These are phyloP conservation scores for Chorisops tibialis DNA, from an alignment of 2,888 invertebrate genomes.

Conservation along the genomic window DNA sequence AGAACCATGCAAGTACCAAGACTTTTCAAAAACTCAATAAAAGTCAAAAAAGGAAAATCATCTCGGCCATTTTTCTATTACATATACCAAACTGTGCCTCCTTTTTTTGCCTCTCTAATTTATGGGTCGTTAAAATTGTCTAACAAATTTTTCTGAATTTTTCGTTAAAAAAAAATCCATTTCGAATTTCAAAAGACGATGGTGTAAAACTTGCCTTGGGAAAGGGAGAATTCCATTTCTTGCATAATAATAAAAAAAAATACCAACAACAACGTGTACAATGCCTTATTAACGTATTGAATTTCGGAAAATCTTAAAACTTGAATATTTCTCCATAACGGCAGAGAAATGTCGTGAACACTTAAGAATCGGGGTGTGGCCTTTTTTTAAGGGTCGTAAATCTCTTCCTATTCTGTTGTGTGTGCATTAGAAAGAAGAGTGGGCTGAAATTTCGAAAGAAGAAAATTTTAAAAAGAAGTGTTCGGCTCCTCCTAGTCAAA, in stretches of 20 bases:
- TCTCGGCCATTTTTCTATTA: neutral
- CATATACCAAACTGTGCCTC: neutral
- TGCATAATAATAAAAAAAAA: too few relatives aligned
- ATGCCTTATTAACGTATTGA: too few relatives aligned
- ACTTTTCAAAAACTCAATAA: neutral
- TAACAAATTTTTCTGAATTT: too few relatives aligned
- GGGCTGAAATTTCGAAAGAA: neutral
- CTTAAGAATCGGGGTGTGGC: neutral
- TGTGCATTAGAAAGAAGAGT: too few relatives aligned
- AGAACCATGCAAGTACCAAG: neutral
- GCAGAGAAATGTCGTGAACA: neutral
- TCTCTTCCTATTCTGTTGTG: neutral
- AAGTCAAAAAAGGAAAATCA: neutral
- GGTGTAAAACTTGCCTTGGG: constrained; percentile 1
- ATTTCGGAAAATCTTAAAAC: too few relatives aligned
- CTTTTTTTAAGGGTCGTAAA: neutral
- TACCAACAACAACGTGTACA: too few relatives aligned
- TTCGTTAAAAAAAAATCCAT: too few relatives aligned
- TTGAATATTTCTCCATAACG: neutral
- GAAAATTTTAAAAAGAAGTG: neutral
- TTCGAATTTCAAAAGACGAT: too few relatives aligned
- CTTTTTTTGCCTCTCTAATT: neutral
- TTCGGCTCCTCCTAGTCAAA: neutral
- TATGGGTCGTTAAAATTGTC: neutral
- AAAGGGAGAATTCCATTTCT: neutral